phyloP scores from a whole-genome alignment of 2,888 invertebrate genomes.

The Antitype chi region DNA sequence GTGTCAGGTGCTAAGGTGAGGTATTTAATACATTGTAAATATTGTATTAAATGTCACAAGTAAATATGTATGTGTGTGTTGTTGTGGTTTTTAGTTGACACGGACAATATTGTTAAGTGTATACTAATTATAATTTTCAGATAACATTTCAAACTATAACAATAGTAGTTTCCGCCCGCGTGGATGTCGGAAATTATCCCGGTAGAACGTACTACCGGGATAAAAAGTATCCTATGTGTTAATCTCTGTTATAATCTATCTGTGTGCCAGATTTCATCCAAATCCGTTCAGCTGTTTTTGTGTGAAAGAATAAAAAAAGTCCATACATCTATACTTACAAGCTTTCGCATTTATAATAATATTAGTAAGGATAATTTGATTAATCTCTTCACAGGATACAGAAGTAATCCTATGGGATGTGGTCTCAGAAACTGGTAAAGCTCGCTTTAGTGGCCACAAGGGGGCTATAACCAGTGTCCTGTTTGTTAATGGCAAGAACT shows the following conservation, averaged over 20 bases:
- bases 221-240: too few relatives aligned
- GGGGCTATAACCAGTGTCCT: conserved; percentile 95
- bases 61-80: background rate
- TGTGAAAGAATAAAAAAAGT: too few relatives aligned
- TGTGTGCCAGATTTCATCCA: too few relatives aligned
- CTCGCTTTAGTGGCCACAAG: conserved; percentile 97
- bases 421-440: conserved; percentile 97
- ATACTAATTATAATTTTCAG: background rate
- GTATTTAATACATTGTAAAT: background rate
- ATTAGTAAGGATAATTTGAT: conserved; percentile 6
- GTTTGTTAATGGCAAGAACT: conserved; percentile 93
- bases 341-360: too few relatives aligned
- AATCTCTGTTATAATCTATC: too few relatives aligned
- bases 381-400: conserved; percentile 93
- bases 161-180: too few relatives aligned
- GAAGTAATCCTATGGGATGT: conserved; percentile 98
- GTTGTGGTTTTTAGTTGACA: background rate
- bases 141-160: background rate
- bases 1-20: conserved; percentile 96
- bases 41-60: background rate
- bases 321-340: too few relatives aligned
- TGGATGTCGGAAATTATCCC: too few relatives aligned
- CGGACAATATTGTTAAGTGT: background rate
- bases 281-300: too few relatives aligned
- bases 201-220: too few relatives aligned